phyloP scores from a whole-genome alignment of 2,113 vertebrate genomes.

The Alectura lathami region DNA sequence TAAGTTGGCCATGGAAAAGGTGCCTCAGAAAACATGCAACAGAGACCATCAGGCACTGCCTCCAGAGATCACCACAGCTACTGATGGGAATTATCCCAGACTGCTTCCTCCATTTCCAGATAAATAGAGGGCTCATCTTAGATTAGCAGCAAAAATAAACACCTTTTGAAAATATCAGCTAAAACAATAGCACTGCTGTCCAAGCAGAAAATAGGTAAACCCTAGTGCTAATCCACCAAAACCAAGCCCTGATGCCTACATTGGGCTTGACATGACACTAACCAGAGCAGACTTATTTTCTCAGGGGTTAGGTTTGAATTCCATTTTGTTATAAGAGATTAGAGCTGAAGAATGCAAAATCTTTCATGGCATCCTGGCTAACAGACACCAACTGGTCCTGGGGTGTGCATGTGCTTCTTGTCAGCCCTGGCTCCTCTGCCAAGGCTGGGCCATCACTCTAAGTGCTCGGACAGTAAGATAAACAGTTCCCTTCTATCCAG shows the following conservation, averaged over 20 bases:
- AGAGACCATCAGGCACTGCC: not conserved
- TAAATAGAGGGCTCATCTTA: conserved; percentile 44
- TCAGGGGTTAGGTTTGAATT: not conserved
- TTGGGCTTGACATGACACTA: not conserved
- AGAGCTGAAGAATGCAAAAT: conserved; percentile 41
- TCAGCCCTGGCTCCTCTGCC: not conserved
- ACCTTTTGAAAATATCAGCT: conserved; percentile 31
- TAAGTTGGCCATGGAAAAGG: not conserved
- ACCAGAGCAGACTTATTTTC: conserved; percentile 37
- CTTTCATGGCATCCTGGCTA: conserved; percentile 1
- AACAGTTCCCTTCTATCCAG: not conserved
- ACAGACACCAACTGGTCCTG: not conserved
- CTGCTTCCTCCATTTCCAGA: conserved; percentile 6
- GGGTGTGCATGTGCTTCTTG: not conserved
- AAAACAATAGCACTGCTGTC: conserved; percentile 37
- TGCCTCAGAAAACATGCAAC: not conserved
- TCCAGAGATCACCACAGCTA: not conserved
- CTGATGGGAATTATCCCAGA: not conserved
- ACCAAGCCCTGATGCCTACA: not conserved
- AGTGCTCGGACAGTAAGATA: not conserved
- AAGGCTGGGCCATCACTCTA: not conserved
- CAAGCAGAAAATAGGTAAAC: conserved; percentile 33
- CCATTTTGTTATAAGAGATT: conserved; percentile 56
- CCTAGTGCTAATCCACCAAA: conserved; percentile 46
- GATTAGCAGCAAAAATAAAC: conserved; percentile 60